Conservation (phyloP, 2,113 vertebrate species). For the Vimba vimba region DNA sequence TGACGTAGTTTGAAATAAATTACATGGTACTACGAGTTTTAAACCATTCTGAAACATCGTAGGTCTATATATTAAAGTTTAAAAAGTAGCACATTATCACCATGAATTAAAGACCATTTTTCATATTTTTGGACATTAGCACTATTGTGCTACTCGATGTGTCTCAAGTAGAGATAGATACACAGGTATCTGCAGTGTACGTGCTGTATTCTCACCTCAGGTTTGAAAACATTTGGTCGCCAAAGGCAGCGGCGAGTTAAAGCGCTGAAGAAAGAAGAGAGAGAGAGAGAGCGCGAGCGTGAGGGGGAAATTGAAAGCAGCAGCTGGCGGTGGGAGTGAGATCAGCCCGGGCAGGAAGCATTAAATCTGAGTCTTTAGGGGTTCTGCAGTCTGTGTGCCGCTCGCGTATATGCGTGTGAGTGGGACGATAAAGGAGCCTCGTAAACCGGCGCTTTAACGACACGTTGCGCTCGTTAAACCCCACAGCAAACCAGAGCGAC, state of each 20-base stretch:
- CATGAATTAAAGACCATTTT: not conserved
- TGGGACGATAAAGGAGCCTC: slow-evolving; percentile 51
- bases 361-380: slow-evolving; percentile 61
- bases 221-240: slow-evolving; percentile 57
- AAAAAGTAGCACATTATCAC: not conserved
- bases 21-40: not conserved
- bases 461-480: slow-evolving; percentile 59
- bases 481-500: slow-evolving; percentile 37
- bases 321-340: slow-evolving; percentile 45
- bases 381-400: slow-evolving; percentile 31
- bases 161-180: not conserved
- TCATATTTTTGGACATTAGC: not conserved
- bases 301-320: slow-evolving; percentile 44
- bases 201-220: slow-evolving; percentile 13
- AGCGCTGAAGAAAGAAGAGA: slow-evolving; percentile 22
- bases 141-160: not conserved
- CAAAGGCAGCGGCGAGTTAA: slow-evolving; percentile 40
- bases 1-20: not conserved
- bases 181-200: not conserved
- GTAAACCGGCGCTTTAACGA: slow-evolving; percentile 64
- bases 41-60: not conserved
- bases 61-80: not conserved
- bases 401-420: slow-evolving; percentile 43
- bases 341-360: slow-evolving; percentile 57
- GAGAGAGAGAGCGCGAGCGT: slow-evolving; percentile 13